Conservation (phyloP, 1,140 invertebrate species). For the Lepidurus couesii region DNA sequence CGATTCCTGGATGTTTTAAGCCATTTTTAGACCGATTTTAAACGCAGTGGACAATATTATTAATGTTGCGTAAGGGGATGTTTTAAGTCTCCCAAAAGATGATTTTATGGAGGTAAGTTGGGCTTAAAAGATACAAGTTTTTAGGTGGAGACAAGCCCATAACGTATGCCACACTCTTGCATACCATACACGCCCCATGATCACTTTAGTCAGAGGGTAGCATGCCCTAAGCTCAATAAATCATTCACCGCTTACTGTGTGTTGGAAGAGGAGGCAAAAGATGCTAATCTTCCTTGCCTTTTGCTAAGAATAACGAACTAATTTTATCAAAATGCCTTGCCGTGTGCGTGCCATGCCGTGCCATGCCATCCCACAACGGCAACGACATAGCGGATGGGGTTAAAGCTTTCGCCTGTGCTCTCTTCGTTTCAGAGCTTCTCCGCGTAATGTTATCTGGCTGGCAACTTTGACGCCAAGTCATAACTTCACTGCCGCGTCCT, state of each 20-base stretch:
- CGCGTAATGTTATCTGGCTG: background rate
- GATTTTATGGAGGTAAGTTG: background rate
- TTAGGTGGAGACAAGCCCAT: slow-evolving; percentile 6
- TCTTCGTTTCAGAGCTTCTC: slow-evolving; percentile 4
- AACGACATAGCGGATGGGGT: background rate
- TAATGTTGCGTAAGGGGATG: too few relatives aligned
- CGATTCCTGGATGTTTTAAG: too few relatives aligned
- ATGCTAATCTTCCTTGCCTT: slow-evolving; percentile 22
- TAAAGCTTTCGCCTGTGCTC: background rate
- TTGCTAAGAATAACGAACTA: slow-evolving; percentile 22
- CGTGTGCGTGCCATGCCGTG: background rate
- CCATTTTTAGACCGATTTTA: too few relatives aligned
- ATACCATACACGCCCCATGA: slow-evolving; percentile 21
- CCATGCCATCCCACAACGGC: background rate
- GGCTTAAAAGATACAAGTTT: background rate
- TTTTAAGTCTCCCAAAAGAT: background rate
- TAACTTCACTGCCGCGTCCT: background rate
- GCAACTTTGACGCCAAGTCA: slow-evolving; percentile 18
- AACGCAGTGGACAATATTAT: too few relatives aligned
- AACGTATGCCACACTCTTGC: slow-evolving; percentile 12
- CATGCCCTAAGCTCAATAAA: slow-evolving; percentile 11
- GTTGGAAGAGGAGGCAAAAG: slow-evolving; percentile 4
- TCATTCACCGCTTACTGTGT: slow-evolving; percentile 18
- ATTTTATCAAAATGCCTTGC: slow-evolving; percentile 18
- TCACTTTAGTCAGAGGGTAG: slow-evolving; percentile 6